phyloP scores from a whole-genome alignment of 1,140 invertebrate species.

The Lasaia peninsularis region DNA sequence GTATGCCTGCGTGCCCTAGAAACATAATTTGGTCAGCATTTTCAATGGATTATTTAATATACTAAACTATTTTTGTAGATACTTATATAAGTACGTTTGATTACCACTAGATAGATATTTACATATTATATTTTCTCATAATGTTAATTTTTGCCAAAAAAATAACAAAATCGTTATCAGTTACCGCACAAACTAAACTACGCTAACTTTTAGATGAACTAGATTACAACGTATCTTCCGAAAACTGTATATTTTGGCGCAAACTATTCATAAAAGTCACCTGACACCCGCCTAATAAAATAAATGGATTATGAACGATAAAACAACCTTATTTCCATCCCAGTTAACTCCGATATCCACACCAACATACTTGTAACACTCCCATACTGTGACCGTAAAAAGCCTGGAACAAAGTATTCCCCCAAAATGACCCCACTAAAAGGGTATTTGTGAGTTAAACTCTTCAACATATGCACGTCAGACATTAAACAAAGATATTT shows the following conservation, averaged over 20 bases:
- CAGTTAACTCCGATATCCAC: neutral
- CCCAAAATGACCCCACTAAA: too few relatives aligned
- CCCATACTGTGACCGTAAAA: neutral
- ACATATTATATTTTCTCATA: slow-evolving; percentile 71
- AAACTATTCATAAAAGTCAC: neutral
- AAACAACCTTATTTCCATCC: neutral
- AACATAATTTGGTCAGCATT: slow-evolving; percentile 49
- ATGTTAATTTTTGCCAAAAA: slow-evolving; percentile 64
- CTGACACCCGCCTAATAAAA: neutral
- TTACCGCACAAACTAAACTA: slow-evolving; percentile 49
- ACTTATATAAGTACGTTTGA: slow-evolving; percentile 65
- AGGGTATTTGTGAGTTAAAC: too few relatives aligned
- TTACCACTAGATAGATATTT: slow-evolving; percentile 72
- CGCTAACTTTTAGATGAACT: slow-evolving; percentile 40
- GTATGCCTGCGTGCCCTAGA: slow-evolving; percentile 37
- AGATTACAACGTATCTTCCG: slow-evolving; percentile 19
- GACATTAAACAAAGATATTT: too few relatives aligned
- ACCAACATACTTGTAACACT: neutral
- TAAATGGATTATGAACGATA: neutral
- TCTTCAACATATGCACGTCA: too few relatives aligned
- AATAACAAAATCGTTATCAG: slow-evolving; percentile 50
- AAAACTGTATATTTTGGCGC: slow-evolving; percentile 19
- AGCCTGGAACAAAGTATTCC: too few relatives aligned
- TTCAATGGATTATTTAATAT: slow-evolving; percentile 64
- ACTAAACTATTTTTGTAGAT: slow-evolving; percentile 75